A percentile compares a stretch with the other conserved stretches of the same genome.
Evolutionary conservation across 2,113 vertebrate genomes (phyloP).

Genomic region (Nerophis lumbriciformis): DNA sequence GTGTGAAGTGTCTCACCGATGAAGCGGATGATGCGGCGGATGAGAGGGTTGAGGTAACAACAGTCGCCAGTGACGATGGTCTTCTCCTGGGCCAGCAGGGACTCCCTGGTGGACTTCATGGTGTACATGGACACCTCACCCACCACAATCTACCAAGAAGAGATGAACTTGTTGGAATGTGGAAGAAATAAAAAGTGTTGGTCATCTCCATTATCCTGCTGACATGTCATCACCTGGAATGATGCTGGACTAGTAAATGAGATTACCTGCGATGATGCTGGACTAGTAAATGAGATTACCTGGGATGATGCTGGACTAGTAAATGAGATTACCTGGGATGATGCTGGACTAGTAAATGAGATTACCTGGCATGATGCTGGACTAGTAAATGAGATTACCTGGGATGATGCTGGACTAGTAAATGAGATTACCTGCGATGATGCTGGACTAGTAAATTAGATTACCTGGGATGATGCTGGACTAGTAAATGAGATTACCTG

Average conservation of each 20-base stretch:
- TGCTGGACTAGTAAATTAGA: no score
- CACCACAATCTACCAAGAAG: slow-evolving; percentile 84
- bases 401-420: no score
- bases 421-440: no score
- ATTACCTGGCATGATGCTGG: no score
- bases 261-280: no score
- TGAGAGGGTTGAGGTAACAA: slow-evolving; percentile 95
- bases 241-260: background rate
- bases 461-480: no score
- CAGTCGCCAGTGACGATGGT: slow-evolving; percentile 97
- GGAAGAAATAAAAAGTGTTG: background rate
- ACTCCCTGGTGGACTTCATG: slow-evolving; percentile 93
- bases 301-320: no score
- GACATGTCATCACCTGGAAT: slow-evolving; percentile 59
- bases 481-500: no score
- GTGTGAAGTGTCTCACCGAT: slow-evolving; percentile 73
- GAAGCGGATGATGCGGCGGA: slow-evolving; percentile 91
- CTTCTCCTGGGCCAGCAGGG: slow-evolving; percentile 90
- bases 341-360: no score
- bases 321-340: no score
- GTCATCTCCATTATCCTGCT: slow-evolving; percentile 43
- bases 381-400: no score
- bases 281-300: no score
- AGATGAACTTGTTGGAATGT: slow-evolving; percentile 5
- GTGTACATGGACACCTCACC: slow-evolving; percentile 96